These are phyloP conservation scores for Drosophila greeni DNA, from an alignment of 2,888 invertebrate species.

Conservation along the genomic window DNA sequence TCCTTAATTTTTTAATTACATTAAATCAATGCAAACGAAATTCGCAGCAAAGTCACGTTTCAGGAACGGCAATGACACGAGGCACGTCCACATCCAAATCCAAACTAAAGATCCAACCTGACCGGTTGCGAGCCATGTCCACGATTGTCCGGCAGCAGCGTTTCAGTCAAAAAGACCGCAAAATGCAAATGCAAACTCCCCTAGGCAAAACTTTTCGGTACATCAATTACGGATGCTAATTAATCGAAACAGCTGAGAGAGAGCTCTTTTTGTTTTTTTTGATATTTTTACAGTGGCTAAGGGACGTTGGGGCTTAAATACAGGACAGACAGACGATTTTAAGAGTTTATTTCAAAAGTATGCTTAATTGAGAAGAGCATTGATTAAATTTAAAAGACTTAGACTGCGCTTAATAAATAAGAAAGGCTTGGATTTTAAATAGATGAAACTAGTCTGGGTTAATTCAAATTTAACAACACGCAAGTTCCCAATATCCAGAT, in stretches of 20 bases:
- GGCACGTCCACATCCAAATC: constrained; percentile 49
- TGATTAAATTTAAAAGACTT: not conserved
- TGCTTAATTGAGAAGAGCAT: not conserved
- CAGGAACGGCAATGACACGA: constrained; percentile 35
- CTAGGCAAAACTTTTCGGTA: constrained; percentile 72
- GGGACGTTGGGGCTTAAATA: constrained; percentile 4
- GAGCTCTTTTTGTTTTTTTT: constrained; percentile 15
- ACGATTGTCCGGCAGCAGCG: constrained; percentile 41
- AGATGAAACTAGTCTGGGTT: not conserved
- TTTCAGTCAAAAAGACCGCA: constrained; percentile 35
- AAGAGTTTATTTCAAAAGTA: not conserved
- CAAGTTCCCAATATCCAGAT: not conserved
- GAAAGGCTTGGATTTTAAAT: not conserved
- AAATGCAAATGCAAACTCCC: constrained; percentile 56
- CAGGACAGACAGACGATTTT: not conserved
- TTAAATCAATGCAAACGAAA: constrained; percentile 75
- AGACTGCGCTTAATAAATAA: not conserved
- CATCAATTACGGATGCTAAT: constrained; percentile 78
- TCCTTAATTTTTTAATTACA: constrained; percentile 73
- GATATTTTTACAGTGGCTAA: not conserved
- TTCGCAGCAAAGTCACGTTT: constrained; percentile 75
- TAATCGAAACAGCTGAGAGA: constrained; percentile 69
- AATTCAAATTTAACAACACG: not conserved
- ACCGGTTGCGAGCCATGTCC: constrained; percentile 34
- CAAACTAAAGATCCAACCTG: constrained; percentile 6